Evolutionary conservation across 1,140 invertebrate species (phyloP).

Genomic region (Drosophila navojoa): DNA sequence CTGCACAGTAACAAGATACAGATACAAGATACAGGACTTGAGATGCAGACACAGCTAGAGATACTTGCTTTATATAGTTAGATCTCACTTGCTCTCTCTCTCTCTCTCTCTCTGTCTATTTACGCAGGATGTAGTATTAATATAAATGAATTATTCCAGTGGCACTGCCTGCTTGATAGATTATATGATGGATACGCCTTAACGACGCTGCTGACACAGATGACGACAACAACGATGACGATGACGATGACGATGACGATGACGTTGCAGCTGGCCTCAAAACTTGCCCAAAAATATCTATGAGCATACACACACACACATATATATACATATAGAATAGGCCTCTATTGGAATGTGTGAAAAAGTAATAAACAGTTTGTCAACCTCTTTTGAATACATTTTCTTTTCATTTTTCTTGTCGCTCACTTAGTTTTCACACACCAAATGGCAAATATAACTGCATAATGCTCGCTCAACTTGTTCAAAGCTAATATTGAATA

Average conservation of each 20-base stretch:
- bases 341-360: slow-evolving; percentile 5
- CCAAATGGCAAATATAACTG: no score
- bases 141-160: slow-evolving; percentile 74
- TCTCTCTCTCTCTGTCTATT: not conserved
- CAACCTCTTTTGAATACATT: not conserved
- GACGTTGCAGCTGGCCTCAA: slow-evolving; percentile 55
- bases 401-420: not conserved
- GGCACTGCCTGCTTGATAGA: slow-evolving; percentile 54
- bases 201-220: slow-evolving; percentile 59
- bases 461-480: no score
- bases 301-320: slow-evolving; percentile 16
- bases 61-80: slow-evolving; percentile 57
- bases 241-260: slow-evolving; percentile 42
- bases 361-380: slow-evolving; percentile 5
- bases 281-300: slow-evolving; percentile 59
- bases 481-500: no score
- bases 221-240: slow-evolving; percentile 5
- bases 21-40: slow-evolving; percentile 17
- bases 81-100: not conserved
- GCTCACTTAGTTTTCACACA: not conserved
- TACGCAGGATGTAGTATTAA: slow-evolving; percentile 59
- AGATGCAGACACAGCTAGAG: slow-evolving; percentile 30
- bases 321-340: not conserved
- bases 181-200: slow-evolving; percentile 74
- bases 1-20: not conserved